phyloP scores from a whole-genome alignment of 2,888 invertebrate genomes.

The Drymonia ruficornis region DNA sequence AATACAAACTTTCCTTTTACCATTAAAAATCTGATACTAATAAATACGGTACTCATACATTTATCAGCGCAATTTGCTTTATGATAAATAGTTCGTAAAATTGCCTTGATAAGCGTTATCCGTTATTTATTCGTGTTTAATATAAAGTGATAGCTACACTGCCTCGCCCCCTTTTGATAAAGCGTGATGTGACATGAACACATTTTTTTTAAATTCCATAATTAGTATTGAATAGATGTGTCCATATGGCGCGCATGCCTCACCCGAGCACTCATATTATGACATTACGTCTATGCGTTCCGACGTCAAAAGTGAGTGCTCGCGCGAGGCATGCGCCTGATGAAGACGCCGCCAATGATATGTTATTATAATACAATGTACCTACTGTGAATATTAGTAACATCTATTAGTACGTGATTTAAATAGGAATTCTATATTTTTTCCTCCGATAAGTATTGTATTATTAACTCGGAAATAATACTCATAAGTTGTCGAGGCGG shows the following conservation, averaged over 20 bases:
- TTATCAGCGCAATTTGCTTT: constrained; percentile 47
- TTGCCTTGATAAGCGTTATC: constrained; percentile 45
- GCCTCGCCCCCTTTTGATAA: constrained; percentile 38
- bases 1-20: not conserved
- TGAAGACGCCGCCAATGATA: too few species aligned
- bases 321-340: too few species aligned
- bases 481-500: constrained; percentile 41
- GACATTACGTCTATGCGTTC: too few species aligned
- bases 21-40: not conserved
- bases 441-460: constrained; percentile 12
- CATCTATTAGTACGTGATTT: not conserved
- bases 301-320: too few species aligned
- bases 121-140: constrained; percentile 27
- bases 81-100: constrained; percentile 42
- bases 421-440: constrained; percentile 7
- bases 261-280: too few species aligned
- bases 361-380: constrained; percentile 22
- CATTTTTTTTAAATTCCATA: too few species aligned
- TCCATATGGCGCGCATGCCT: too few species aligned
- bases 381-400: constrained; percentile 1
- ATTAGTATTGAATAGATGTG: too few species aligned
- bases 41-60: constrained; percentile 9
- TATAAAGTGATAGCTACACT: constrained; percentile 29
- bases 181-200: constrained; percentile 30
- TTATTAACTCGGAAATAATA: constrained; percentile 10